Evolutionary conservation across 1,140 invertebrate species (phyloP).

Genomic region (Cephus cinctus): DNA sequence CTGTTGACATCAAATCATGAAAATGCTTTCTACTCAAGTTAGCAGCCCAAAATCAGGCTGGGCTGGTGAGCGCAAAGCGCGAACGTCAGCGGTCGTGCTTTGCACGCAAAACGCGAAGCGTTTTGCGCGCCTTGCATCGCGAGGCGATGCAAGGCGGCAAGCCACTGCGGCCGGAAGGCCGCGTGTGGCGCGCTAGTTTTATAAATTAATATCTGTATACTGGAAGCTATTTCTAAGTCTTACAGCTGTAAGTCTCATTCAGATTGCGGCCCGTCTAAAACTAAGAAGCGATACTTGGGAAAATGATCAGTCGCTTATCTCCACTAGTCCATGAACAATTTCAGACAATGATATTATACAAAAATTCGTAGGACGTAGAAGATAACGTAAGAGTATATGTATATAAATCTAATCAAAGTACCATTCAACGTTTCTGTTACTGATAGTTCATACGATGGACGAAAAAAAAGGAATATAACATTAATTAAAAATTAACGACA

Average conservation of each 20-base stretch:
- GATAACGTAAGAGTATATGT: constrained; percentile 9
- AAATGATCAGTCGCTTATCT: constrained; percentile 29
- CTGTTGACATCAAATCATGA: no score
- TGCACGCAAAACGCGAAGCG: no score
- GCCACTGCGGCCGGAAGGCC: neutral
- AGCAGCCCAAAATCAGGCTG: no score
- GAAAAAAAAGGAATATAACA: constrained; percentile 7
- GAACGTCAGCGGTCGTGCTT: no score
- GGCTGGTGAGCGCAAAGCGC: no score
- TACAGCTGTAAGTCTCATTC: constrained; percentile 38
- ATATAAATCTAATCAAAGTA: neutral
- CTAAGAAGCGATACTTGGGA: constrained; percentile 39
- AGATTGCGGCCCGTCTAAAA: constrained; percentile 33
- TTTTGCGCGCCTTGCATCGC: neutral
- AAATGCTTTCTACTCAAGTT: no score
- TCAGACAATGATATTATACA: constrained; percentile 19
- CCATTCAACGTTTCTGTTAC: constrained; percentile 1
- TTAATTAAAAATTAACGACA: constrained; percentile 22
- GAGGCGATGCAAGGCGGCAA: neutral
- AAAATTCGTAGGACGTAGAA: constrained; percentile 20
- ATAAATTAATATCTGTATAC: neutral
- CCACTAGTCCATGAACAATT: constrained; percentile 30
- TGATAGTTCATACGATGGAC: constrained; percentile 8
- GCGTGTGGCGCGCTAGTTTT: neutral
- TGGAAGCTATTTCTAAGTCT: constrained; percentile 30